Evolutionary conservation across 2,888 invertebrate species (phyloP), one percentile per base, ranked within the genome.

Genomic region (Hartigia nigra): DNA sequence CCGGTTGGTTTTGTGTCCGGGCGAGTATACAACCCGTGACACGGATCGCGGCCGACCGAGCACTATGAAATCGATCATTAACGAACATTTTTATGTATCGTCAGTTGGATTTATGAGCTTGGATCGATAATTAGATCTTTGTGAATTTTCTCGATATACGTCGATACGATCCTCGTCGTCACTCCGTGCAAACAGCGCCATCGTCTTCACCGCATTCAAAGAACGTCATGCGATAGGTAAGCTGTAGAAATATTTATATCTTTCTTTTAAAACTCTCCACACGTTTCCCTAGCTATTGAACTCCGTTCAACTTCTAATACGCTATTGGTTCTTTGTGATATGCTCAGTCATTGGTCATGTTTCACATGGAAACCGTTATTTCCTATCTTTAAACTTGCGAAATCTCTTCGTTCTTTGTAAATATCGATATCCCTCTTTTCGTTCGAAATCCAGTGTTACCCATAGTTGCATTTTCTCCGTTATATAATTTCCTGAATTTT

Each of bases 11-110:
- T 75, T 76, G 76, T 77, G 81, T 81, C 85, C 83, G 87, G 86
- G 86, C 86, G 90, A 89, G 90, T 90, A 85, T 88, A 83, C 90
- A 90, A 87, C 87, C 90, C 88, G 82, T 77, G 84, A 74, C 86
- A 84, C 84, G 74, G 76, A 82, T 31, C 72, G 72, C 72, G 31
- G 12, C 12, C 34, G 72, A 72, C 72, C 34, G 72, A 72, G 12
- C 72, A 34, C 72, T 72, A 34, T 31, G 72, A 34, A 23, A 55
- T 55, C 0, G 14, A 55, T 34, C 34, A 34, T 55, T 55, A 55
- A 55, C 55, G 23, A 1, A 14, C 23, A 72, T 31, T 14, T 72
- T 72, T 31, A 72, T 72, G 23, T 32, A 72, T 34, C 32, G 14
- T 32, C 4, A 32, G 3, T 12, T 72, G 72, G 12, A 72, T 34